phyloP scores from a whole-genome alignment of 2,113 vertebrate genomes.

The Pseudonaja textilis region DNA sequence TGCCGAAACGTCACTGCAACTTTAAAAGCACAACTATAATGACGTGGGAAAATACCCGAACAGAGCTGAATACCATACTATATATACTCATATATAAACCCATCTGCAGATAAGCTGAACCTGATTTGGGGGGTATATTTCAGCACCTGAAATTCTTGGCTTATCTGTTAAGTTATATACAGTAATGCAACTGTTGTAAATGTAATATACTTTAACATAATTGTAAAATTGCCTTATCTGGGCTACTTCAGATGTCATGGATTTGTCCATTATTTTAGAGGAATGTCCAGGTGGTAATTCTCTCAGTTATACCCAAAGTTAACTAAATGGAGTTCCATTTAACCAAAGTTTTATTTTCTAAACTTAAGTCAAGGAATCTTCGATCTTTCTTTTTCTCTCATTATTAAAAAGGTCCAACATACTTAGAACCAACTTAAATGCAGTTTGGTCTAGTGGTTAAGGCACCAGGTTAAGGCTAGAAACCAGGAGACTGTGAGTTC shows the following conservation, averaged over 20 bases:
- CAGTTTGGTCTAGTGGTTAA: too few species aligned
- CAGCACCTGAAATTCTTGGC: neutral
- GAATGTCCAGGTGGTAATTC: neutral
- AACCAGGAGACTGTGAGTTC: neutral
- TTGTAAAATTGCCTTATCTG: neutral
- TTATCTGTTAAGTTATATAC: neutral
- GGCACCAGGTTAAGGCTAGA: neutral
- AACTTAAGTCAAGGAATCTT: neutral
- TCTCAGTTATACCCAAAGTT: neutral
- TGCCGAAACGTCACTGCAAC: too few species aligned
- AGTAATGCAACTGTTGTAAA: neutral
- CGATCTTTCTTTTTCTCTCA: neutral
- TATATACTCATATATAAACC: neutral
- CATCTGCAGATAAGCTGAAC: neutral
- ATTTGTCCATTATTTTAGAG: neutral
- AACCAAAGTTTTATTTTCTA: neutral
- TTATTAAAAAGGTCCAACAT: neutral
- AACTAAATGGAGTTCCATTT: neutral
- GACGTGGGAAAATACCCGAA: too few species aligned
- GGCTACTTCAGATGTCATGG: neutral
- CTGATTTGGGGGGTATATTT: neutral
- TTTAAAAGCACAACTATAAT: too few species aligned
- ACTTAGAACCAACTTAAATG: neutral
- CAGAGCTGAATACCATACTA: too few species aligned
- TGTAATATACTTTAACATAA: neutral